Conservation (phyloP, 2,797 vertebrate genomes). For the Myotis myotis region DNA sequence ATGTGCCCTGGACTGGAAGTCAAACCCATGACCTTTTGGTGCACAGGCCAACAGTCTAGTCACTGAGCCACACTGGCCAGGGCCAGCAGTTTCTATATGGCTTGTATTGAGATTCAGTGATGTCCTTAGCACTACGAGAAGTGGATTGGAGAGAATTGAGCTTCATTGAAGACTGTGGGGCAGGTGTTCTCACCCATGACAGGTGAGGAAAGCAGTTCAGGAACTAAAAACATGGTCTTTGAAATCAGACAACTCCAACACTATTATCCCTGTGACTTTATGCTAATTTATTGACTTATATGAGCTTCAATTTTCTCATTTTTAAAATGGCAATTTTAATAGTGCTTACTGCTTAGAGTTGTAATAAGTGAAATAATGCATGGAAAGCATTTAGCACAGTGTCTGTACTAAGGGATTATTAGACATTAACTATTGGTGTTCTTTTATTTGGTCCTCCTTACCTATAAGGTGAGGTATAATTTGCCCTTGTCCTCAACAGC, state of each 20-base stretch:
- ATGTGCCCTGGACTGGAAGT: no score
- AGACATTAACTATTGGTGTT: neutral
- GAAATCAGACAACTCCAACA: neutral
- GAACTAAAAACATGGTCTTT: neutral
- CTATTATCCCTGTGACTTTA: neutral
- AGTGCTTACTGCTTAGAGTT: neutral
- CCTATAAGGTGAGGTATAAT: neutral
- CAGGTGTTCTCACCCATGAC: neutral
- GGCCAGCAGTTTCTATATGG: neutral
- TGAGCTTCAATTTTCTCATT: neutral
- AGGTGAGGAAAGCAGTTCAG: neutral
- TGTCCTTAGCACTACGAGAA: neutral
- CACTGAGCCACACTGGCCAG: no score
- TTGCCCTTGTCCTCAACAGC: neutral
- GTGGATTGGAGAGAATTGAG: neutral
- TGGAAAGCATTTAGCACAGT: neutral
- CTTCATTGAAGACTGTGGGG: neutral
- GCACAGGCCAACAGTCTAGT: no score
- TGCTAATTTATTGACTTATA: neutral
- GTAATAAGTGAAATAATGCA: neutral
- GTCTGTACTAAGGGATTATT: neutral
- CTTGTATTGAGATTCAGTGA: neutral
- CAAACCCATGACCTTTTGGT: no score
- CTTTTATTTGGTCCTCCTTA: neutral
- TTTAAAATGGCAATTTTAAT: neutral